Percentiles rank a stretch among this genome's conserved stretches.
Evolutionary conservation across 1,140 invertebrate genomes (phyloP).

Genomic region (Melipona quadrifasciata): DNA sequence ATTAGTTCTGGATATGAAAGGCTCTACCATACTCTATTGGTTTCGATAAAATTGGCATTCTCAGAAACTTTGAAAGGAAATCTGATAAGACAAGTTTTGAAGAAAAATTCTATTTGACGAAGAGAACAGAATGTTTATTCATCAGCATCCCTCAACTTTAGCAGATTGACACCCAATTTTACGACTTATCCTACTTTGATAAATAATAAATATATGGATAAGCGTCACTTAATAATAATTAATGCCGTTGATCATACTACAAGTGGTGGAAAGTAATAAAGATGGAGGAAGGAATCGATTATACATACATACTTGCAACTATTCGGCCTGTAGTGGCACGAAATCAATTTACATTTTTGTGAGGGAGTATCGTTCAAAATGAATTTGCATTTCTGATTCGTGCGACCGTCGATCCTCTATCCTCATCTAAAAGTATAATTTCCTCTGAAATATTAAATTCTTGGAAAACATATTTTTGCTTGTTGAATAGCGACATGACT

Average conservation of each 20-base stretch:
- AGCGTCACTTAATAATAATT: not conserved
- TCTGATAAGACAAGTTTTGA: no score
- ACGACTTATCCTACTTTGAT: no score
- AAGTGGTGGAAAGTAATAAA: constrained; percentile 47
- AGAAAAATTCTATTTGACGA: no score
- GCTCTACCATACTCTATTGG: no score
- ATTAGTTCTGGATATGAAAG: no score
- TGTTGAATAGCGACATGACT: constrained; percentile 40
- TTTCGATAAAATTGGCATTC: no score
- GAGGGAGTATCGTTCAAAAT: constrained; percentile 67
- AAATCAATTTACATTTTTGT: constrained; percentile 70
- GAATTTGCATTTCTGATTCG: constrained; percentile 68
- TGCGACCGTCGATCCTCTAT: constrained; percentile 58
- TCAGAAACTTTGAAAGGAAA: no score
- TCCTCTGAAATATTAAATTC: constrained; percentile 67
- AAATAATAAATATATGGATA: no score
- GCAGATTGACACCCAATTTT: not conserved
- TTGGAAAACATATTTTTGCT: constrained; percentile 64
- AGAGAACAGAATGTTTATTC: not conserved
- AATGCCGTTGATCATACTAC: constrained; percentile 27
- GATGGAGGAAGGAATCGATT: constrained; percentile 54
- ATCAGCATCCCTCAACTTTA: no score
- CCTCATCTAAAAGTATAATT: constrained; percentile 70
- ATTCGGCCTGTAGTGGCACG: constrained; percentile 58
- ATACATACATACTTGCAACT: constrained; percentile 46